Conservation (phyloP, 92 coral and sea anemone genomes). For the Porites evermanni region DNA sequence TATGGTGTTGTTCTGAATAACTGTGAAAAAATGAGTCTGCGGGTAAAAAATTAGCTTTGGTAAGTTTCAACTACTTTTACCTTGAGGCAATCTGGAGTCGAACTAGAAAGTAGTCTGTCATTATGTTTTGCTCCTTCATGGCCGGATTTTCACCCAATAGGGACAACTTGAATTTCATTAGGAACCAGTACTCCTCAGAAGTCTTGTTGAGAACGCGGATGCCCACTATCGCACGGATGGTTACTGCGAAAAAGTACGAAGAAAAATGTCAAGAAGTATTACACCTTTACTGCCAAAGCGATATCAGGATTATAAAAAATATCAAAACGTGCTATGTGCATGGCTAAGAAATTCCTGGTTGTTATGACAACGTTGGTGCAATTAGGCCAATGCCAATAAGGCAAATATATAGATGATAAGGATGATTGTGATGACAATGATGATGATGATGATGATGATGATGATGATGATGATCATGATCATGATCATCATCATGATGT, state of each 20-base stretch:
- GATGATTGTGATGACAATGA: too few species aligned
- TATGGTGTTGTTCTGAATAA: not conserved
- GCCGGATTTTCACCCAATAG: not conserved
- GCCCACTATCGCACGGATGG: constrained; percentile 28
- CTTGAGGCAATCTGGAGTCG: constrained; percentile 9
- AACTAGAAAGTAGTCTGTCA: constrained; percentile 35
- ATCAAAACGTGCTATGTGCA: too few species aligned
- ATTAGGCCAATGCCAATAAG: too few species aligned
- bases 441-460: too few species aligned
- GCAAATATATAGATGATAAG: too few species aligned
- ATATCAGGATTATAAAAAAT: too few species aligned
- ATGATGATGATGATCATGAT: too few species aligned
- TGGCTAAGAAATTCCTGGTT: too few species aligned
- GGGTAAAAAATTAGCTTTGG: not conserved
- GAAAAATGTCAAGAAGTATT: not conserved
- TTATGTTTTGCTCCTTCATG: not conserved
- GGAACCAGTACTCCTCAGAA: constrained; percentile 54
- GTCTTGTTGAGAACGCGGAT: constrained; percentile 59
- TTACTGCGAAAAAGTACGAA: constrained; percentile 28
- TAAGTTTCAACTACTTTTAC: not conserved
- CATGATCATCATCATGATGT: too few species aligned
- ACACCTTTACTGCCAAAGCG: too few species aligned
- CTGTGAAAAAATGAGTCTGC: not conserved
- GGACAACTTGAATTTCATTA: constrained; percentile 45
- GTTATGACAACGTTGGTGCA: too few species aligned